phyloP scores from a whole-genome alignment of 2,888 invertebrate genomes.

The Mechanitis messenoides region DNA sequence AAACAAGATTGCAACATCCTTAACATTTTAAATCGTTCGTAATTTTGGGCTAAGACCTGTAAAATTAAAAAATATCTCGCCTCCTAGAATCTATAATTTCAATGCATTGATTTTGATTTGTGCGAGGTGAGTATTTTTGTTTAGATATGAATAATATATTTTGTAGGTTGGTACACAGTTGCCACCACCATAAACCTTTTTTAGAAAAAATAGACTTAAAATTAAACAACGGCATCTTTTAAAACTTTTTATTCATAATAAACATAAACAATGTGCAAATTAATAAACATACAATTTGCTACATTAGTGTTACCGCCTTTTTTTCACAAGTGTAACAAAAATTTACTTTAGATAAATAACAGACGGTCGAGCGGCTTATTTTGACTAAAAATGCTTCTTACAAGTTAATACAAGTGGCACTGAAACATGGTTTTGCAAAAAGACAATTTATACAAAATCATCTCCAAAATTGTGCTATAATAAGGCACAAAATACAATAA shows the following conservation, averaged over 20 bases:
- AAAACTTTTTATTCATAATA: constrained; percentile 66
- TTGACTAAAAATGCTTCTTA: constrained; percentile 65
- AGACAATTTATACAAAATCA: constrained; percentile 37
- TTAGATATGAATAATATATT: too few species aligned
- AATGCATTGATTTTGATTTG: too few species aligned
- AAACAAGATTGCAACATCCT: too few species aligned
- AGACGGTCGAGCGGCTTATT: constrained; percentile 47
- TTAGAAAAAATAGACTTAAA: not conserved
- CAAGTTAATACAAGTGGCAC: constrained; percentile 59
- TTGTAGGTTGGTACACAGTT: too few species aligned
- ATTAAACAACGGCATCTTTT: constrained; percentile 37
- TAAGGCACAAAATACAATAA: constrained; percentile 50
- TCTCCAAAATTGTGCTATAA: constrained; percentile 52
- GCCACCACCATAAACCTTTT: too few species aligned
- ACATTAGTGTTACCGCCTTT: constrained; percentile 37
- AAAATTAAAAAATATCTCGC: too few species aligned
- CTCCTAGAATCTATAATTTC: too few species aligned
- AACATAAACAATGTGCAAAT: constrained; percentile 74
- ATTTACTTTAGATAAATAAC: constrained; percentile 47
- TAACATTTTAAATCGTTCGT: too few species aligned
- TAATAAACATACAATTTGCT: constrained; percentile 34
- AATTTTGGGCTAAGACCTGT: too few species aligned
- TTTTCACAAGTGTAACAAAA: constrained; percentile 42
- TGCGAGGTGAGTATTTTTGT: too few species aligned
- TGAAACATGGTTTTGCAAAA: constrained; percentile 30